Evolutionary conservation across 2,113 vertebrate species (phyloP).

Genomic region (Epinephelus cyanopodus): DNA sequence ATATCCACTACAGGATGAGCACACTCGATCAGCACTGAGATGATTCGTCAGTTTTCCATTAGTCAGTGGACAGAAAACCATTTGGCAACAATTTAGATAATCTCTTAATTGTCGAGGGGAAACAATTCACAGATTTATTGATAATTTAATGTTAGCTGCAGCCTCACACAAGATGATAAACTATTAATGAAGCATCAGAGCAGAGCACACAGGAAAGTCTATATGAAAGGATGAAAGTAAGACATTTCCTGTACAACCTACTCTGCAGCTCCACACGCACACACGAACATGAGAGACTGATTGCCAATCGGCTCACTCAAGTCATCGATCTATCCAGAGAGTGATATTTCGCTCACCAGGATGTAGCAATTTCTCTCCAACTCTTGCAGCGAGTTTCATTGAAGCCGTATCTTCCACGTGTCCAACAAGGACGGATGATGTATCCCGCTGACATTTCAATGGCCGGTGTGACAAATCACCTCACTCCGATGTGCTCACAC

Average conservation of each 20-base stretch:
- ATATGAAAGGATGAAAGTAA: background rate
- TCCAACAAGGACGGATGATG: conserved; percentile 58
- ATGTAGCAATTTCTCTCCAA: conserved; percentile 29
- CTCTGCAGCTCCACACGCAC: background rate
- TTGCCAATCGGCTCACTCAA: background rate
- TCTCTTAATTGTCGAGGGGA: background rate
- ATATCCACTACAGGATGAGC: background rate
- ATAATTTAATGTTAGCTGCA: background rate
- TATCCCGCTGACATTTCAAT: conserved; percentile 65
- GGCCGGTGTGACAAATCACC: conserved; percentile 39
- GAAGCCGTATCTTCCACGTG: conserved; percentile 43
- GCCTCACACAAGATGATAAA: background rate
- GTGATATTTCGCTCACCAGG: conserved; percentile 40
- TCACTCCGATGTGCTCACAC: conserved; percentile 8
- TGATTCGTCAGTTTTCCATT: background rate
- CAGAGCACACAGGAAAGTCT: background rate
- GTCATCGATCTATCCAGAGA: conserved; percentile 19
- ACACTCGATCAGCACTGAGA: background rate
- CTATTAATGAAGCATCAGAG: background rate
- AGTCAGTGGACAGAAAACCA: background rate
- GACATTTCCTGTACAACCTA: conserved; percentile 11
- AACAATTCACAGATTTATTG: background rate
- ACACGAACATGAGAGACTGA: conserved; percentile 12
- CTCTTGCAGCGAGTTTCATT: conserved; percentile 38
- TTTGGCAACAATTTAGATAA: background rate